Evolutionary conservation across 1,140 invertebrate genomes (phyloP).

Genomic region (Diabrotica virgifera): DNA sequence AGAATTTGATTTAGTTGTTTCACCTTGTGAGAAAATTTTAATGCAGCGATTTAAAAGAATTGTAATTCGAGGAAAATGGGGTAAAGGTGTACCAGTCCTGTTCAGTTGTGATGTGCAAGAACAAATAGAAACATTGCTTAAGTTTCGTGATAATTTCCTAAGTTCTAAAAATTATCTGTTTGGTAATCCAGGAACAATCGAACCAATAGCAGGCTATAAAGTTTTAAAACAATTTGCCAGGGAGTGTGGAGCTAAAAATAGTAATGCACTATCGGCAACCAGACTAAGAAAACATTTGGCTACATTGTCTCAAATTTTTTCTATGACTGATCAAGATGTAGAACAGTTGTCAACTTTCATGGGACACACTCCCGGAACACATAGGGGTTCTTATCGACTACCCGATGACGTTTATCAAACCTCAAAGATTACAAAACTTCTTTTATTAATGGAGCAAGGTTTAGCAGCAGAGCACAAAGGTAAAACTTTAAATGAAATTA

Average conservation of each 20-base stretch:
- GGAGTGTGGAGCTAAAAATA: too few species aligned
- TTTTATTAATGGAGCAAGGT: constrained; percentile 43
- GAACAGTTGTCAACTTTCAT: constrained; percentile 42
- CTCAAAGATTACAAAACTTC: constrained; percentile 40
- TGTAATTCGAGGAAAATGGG: constrained; percentile 28
- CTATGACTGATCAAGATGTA: constrained; percentile 38
- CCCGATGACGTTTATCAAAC: constrained; percentile 38
- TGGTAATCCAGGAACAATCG: too few species aligned
- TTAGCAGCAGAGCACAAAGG: constrained; percentile 38
- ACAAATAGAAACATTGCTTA: constrained; percentile 24
- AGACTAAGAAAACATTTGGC: constrained; percentile 43
- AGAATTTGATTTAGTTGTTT: constrained; percentile 25
- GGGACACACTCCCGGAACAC: constrained; percentile 31
- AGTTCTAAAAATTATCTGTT: too few species aligned
- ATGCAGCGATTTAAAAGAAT: constrained; percentile 30
- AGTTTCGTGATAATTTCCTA: too few species aligned
- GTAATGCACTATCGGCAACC: constrained; percentile 35
- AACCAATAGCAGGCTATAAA: too few species aligned
- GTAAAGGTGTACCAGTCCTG: constrained; percentile 29
- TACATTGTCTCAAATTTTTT: constrained; percentile 42
- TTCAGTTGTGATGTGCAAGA: constrained; percentile 28
- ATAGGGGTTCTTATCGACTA: constrained; percentile 29
- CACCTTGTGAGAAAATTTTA: constrained; percentile 24
- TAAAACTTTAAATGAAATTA: constrained; percentile 42
- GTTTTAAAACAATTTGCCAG: too few species aligned